Base-by-base conservation (phyloP, 1,140 invertebrate species). In the Bombus pyrosoma region DNA sequence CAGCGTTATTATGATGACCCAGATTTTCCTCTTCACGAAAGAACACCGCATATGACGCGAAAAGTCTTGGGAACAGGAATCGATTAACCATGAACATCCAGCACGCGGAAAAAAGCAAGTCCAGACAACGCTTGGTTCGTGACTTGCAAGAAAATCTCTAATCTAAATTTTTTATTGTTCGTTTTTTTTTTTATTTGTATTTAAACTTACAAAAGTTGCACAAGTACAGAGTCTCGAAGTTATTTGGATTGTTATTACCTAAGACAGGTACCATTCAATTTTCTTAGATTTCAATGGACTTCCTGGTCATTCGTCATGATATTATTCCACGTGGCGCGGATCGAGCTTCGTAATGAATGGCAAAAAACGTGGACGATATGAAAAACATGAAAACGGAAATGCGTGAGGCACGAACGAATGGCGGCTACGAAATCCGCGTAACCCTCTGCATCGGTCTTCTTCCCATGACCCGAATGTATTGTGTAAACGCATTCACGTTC, bases 361-460 rank as follows among this genome's bases (percentile, higher is more conserved):
- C 28, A 41, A 43, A 75, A 66, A 66, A 39, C 57, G 28, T 25
- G 66, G 25, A n/a, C 25, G 41, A 3, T 32, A 53, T 10, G 79
- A 75, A 81, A 88, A 88, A 75, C 74, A 66, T 39, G 62, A 85
- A 85, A 89, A 86, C 88, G 88, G 88, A 89, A 86, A 89, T 89
- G 88, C 88, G 88, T 89, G 88, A 39, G 59, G 66, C 88, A 89
- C 88, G 88, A 89, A 89, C 69, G 66, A 64, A 80, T 18, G 77
- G 47, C 73, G 75, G 62, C 86, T 71, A 78, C 84, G 84, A 83
- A 75, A 89, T 86, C 69, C 71, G 57, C 62, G 72, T 85, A 88
- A 76, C 78, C 79, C 74, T 85, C 68, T 25, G 66, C 41, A n/a
- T 68, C 37, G 53, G 37, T 76, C 79, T 81, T 89, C 85, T 89